Base-by-base conservation (phyloP, 2,888 invertebrate species). In the Zaprionus lineosus region DNA sequence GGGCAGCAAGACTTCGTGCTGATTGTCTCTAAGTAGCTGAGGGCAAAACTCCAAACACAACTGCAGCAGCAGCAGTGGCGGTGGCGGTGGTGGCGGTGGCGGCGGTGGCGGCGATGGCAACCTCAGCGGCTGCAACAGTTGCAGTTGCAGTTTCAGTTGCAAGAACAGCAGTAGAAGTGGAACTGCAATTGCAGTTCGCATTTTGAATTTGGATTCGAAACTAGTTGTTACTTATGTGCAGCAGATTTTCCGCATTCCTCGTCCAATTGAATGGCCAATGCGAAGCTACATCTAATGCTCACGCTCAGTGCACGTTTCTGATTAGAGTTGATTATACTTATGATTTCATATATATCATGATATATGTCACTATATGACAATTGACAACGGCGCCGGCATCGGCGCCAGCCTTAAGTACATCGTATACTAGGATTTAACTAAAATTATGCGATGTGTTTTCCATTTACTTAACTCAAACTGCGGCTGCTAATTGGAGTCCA, bases 211-310 rank as follows among this genome's bases (percentile, higher is more conserved):
- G 56, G 19, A 64, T 47, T 57, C 41, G 14, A 64, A 64, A 65
- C 79, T 71, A 51, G 84, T 71, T 73, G 74, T 56, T 59, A 50
- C 55, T 60, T 51, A 57, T 55, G 31, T 46, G 46, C 21, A 14
- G 15, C 31, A 14, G 36, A 87, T 82, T 87, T 87, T 87, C 87
- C 88, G 88, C 87, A 87, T 88, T 87, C 87, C 66, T 74, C 36
- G 47, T 33, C 50, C 72, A 82, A 87, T 84, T 88, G 78, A 82
- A 63, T 86, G 87, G 87, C 87, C n/a, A n/a, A n/a, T n/a, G 88
- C 77, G 83, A 77, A 87, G 70, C 69, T 24, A 24, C 24, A 7
- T 8, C 24, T 24, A 24, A 24, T n/a, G n/a, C 24, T 8, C 4
- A 3, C 24, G 28, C 19, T 21, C 29, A 44, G 31, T 28, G 29